Percentiles rank a stretch among this genome's conserved stretches.
Conservation (phyloP, 2,888 invertebrate genomes). For the Agrotis segetum region DNA sequence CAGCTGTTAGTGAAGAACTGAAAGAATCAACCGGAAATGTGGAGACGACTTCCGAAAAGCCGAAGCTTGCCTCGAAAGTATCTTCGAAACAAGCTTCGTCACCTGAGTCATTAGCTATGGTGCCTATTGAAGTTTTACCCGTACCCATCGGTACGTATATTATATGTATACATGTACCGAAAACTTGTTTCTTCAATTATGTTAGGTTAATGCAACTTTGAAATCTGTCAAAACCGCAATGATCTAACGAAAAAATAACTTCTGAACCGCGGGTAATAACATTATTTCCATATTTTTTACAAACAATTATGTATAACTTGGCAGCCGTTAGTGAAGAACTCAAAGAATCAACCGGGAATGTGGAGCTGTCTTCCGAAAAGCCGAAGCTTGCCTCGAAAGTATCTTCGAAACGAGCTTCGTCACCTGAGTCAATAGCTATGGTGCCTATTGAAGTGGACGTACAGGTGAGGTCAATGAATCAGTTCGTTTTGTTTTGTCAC, state of each 20-base stretch:
- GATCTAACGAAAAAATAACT: neutral
- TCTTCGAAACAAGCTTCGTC: conserved; percentile 72
- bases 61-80: conserved; percentile 73
- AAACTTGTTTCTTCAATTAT: neutral
- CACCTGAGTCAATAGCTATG: conserved; percentile 75
- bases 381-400: conserved; percentile 74
- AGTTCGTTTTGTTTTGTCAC: conserved; percentile 49
- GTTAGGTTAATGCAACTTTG: neutral
- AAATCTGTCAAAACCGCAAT: neutral
- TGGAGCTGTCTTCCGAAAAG: conserved; percentile 74
- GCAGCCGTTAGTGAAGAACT: conserved; percentile 77
- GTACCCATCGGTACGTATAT: too few species aligned
- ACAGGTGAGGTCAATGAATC: conserved; percentile 71
- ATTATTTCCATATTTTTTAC: conserved; percentile 6
- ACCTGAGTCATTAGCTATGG: conserved; percentile 74
- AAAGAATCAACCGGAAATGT: conserved; percentile 69
- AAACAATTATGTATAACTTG: conserved; percentile 13
- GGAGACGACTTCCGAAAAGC: conserved; percentile 75
- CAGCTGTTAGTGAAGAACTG: conserved; percentile 77
- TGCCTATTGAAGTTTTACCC: conserved; percentile 63
- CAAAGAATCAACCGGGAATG: conserved; percentile 68
- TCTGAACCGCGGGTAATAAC: neutral
- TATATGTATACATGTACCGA: too few species aligned
- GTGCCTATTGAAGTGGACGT: conserved; percentile 67
- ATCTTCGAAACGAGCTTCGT: conserved; percentile 71